Base-by-base conservation (phyloP, 2,113 vertebrate genomes). In the Varanus komodoensis region DNA sequence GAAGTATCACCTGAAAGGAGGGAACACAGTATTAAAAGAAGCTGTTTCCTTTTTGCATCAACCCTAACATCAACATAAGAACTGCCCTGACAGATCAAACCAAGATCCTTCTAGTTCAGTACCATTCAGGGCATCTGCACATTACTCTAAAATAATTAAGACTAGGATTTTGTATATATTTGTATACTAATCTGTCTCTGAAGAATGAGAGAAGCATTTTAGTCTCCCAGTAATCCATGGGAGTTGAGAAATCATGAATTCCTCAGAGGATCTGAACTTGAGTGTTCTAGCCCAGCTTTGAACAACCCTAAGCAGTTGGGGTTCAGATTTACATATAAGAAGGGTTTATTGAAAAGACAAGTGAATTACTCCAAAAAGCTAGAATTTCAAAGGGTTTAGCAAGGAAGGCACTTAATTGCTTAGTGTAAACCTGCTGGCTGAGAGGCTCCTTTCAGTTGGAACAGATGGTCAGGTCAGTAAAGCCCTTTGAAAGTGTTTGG, bases 1-100 rank as follows among this genome's bases (percentile, higher is more conserved):
- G 96, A 91, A 94, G 88, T 27, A 89, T 92, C 92, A 82, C 88
- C 96, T 96, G 77, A 74, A 93, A 21, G 27, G 32, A 11, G 0
- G 88, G 87, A 87, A 95, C 23, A 71, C 1, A 25, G 29, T 34
- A 57, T 32, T 50, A 25, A 54, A 34, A 73, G 52, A 14, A 73
- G 57, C 23, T 64, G 19, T 23, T 17, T 12, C 71, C 23, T 50
- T 74, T 67, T 86, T 61, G 7, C 27, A 67, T 87, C 75, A 34
- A 38, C 2, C 15, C 34, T 21, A 19, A 74, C 69, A 15, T 27
- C 69, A 64, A 61, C 29, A 44, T 75, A 38, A 74, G 25, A 44
- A 68, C 27, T 67, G 14, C 25, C 38, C 50, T 77, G 8, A 80
- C 23, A 50, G 44, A n/a, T 11, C 54, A 81, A 32, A 52, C 67